Conservation (phyloP, 53 echinoderm and acorn worm genomes). For the Echinarachnius parma region DNA sequence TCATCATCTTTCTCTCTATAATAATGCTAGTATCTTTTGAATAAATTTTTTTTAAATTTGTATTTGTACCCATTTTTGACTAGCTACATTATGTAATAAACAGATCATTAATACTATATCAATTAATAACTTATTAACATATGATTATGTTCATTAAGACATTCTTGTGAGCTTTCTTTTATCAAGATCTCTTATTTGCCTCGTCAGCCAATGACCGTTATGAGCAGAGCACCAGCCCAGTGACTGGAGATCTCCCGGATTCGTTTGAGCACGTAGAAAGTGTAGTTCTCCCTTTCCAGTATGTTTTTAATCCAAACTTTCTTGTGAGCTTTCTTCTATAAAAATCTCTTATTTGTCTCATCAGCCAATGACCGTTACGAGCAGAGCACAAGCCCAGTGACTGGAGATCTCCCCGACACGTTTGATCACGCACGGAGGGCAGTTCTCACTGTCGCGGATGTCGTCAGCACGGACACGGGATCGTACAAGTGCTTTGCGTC, state of each 20-base stretch:
- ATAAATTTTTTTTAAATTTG: too few species aligned
- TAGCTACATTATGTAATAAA: too few species aligned
- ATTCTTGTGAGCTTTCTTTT: not conserved
- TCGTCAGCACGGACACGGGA: not conserved
- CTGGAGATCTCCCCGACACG: not conserved
- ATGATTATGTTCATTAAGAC: too few species aligned
- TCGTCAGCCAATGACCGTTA: not conserved
- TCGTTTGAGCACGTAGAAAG: constrained; percentile 16
- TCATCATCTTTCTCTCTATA: too few species aligned
- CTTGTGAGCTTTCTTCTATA: not conserved
- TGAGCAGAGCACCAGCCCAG: not conserved
- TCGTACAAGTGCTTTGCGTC: constrained; percentile 11
- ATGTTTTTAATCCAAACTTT: constrained; percentile 1
- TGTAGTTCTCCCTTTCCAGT: not conserved
- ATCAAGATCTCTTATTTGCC: not conserved
- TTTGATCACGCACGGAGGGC: constrained; percentile 23
- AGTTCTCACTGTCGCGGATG: constrained; percentile 2
- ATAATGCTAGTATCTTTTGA: too few species aligned
- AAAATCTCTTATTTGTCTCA: not conserved
- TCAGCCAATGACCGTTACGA: constrained; percentile 1
- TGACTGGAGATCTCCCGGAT: not conserved
- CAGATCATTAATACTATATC: too few species aligned
- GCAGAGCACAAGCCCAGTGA: not conserved
- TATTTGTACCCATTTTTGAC: too few species aligned
- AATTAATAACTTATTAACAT: too few species aligned